These are phyloP conservation scores for Leptopilina boulardi DNA, from an alignment of 1,140 invertebrate genomes.

Conservation along the genomic window DNA sequence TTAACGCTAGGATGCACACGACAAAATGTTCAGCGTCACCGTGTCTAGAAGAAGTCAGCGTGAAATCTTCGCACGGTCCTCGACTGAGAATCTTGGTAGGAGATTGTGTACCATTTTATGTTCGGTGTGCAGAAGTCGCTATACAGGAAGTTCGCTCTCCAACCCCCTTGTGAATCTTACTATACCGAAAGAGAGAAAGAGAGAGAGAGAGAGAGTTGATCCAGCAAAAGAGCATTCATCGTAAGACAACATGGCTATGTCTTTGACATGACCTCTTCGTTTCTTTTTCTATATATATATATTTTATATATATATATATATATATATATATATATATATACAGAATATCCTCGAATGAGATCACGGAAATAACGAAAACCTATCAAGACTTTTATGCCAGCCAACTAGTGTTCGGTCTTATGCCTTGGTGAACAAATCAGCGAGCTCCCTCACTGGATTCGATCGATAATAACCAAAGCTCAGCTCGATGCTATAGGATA, in stretches of 20 bases:
- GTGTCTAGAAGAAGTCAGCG: conserved; percentile 45
- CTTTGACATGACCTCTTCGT: conserved; percentile 42
- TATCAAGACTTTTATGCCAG: conserved; percentile 57
- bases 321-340: too few species aligned
- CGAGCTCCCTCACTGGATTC: conserved; percentile 41
- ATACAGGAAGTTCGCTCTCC: conserved; percentile 46
- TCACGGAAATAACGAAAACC: conserved; percentile 58
- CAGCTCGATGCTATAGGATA: conserved; percentile 53
- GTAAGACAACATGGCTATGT: conserved; percentile 48
- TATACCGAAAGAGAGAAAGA: too few species aligned
- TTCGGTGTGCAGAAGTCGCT: conserved; percentile 48
- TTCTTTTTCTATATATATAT: neutral
- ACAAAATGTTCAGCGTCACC: conserved; percentile 42
- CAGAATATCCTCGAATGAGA: conserved; percentile 50
- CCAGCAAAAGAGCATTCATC: conserved; percentile 40
- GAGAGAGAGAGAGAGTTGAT: too few species aligned
- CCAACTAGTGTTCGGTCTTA: conserved; percentile 42
- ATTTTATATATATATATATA: too few species aligned
- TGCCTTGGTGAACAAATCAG: conserved; percentile 46
- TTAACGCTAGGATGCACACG: conserved; percentile 48
- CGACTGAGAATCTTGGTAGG: conserved; percentile 30
- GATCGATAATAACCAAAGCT: conserved; percentile 38
- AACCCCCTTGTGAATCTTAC: conserved; percentile 43
- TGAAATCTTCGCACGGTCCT: conserved; percentile 45
- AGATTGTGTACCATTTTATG: conserved; percentile 53